Conservation (phyloP, 2,888 invertebrate species). For the Eucera pruinosa region DNA sequence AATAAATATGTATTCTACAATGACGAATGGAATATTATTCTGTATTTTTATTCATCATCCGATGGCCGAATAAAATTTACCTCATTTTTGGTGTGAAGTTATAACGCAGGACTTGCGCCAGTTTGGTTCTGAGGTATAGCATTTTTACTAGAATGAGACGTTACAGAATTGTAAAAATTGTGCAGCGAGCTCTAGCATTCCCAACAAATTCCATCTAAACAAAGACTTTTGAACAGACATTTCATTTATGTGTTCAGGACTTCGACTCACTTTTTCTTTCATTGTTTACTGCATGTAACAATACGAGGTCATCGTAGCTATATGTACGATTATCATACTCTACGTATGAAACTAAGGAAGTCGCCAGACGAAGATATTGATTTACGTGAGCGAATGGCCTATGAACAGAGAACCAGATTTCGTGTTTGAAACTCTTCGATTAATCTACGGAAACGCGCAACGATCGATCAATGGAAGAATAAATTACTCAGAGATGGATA, state of each 20-base stretch:
- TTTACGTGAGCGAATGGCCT: conserved; percentile 18
- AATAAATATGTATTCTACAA: too few relatives aligned
- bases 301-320: conserved; percentile 30
- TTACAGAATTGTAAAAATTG: too few relatives aligned
- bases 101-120: too few relatives aligned
- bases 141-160: too few relatives aligned
- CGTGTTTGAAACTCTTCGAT: conserved; percentile 22
- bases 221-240: background rate
- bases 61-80: too few relatives aligned
- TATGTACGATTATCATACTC: conserved; percentile 15
- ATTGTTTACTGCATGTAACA: background rate
- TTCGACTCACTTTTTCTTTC: conserved; percentile 5
- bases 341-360: conserved; percentile 35
- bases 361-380: conserved; percentile 46
- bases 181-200: too few relatives aligned
- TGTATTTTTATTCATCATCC: too few relatives aligned
- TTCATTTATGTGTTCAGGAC: background rate
- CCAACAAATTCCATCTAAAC: too few relatives aligned
- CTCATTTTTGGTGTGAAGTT: too few relatives aligned
- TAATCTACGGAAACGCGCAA: background rate
- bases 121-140: too few relatives aligned
- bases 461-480: background rate
- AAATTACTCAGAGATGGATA: background rate
- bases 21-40: too few relatives aligned
- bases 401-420: conserved; percentile 23